Evolutionary conservation across 2,113 vertebrate species (phyloP), one percentile per base, ranked within the genome.

Genomic region (Anas platyrhynchos): DNA sequence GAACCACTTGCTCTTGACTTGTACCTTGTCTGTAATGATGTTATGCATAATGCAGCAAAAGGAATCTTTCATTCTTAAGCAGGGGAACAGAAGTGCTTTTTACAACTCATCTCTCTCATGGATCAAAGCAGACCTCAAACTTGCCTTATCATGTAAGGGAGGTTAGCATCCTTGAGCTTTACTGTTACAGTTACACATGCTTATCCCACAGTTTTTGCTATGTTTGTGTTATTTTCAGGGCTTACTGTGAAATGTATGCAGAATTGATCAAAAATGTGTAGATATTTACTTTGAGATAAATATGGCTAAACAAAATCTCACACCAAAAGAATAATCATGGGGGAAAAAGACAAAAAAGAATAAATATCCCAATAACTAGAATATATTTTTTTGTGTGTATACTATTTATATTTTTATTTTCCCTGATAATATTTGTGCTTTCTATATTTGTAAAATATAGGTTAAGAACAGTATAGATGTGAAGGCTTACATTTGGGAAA

Each of bases 31-130:
- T 96, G 92, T 96, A 96, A 96, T 91, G 97, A 97, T 98, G 97
- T 97, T 97, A 97, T 97, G 93, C 97, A 98, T 98, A 97, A 98
- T 97, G 97, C 96, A 98, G 95, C 90, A 97, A 97, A 97, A 97
- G 87, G 87, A 96, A 97, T 97, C 94, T 96, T 96, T 97, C 93
- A 89, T 95, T 96, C 90, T 91, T 88, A 91, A 97, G 91, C 80
- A 94, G 84, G 9, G 11, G 93, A 97, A 67, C 88, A 91, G 90
- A 96, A 94, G 65, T 80, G 41, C 66, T 92, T 96, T 97, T 92
- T 94, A 94, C 41, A 86, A 62, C 79, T 97, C 77, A 67, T 95
- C 96, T 98, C 96, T 98, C 86, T 89, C 86, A 89, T 77, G 93
- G 95, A 98, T 98, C 97, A 98, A 97, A 98, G 96, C 73, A 86